phyloP scores from a whole-genome alignment of 2,113 vertebrate genomes.

The Tragelaphus strepsiceros region DNA sequence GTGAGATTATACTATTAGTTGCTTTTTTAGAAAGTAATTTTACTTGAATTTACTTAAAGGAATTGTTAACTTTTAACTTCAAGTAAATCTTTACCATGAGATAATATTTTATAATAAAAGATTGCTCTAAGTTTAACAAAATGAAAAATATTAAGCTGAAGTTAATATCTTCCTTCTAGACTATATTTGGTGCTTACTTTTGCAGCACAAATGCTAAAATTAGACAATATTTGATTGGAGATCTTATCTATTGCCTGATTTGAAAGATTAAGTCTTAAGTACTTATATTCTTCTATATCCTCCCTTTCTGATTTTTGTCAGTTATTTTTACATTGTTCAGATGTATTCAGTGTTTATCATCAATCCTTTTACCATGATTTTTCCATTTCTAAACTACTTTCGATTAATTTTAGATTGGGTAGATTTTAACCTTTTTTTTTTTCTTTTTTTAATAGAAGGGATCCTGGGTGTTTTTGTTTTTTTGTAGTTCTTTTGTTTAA shows the following conservation, averaged over 20 bases:
- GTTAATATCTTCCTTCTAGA: neutral
- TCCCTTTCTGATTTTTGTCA: neutral
- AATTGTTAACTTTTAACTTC: constrained; percentile 13
- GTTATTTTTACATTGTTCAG: neutral
- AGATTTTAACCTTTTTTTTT: neutral
- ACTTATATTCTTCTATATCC: neutral
- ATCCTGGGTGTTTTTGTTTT: neutral
- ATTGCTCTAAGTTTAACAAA: neutral
- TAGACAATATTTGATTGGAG: neutral
- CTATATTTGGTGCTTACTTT: neutral
- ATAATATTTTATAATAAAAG: neutral
- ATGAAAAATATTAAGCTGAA: neutral
- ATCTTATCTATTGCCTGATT: neutral
- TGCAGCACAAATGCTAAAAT: neutral
- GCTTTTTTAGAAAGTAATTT: neutral
- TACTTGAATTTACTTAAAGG: neutral
- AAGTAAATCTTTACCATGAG: neutral
- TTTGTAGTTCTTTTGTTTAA: neutral
- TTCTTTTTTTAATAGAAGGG: neutral
- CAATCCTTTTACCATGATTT: neutral
- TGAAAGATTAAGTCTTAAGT: neutral
- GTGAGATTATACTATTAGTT: neutral
- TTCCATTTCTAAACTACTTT: neutral
- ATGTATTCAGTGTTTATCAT: neutral
- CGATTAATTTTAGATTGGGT: neutral